phyloP scores from a whole-genome alignment of 2,113 vertebrate species.

The Columba livia region DNA sequence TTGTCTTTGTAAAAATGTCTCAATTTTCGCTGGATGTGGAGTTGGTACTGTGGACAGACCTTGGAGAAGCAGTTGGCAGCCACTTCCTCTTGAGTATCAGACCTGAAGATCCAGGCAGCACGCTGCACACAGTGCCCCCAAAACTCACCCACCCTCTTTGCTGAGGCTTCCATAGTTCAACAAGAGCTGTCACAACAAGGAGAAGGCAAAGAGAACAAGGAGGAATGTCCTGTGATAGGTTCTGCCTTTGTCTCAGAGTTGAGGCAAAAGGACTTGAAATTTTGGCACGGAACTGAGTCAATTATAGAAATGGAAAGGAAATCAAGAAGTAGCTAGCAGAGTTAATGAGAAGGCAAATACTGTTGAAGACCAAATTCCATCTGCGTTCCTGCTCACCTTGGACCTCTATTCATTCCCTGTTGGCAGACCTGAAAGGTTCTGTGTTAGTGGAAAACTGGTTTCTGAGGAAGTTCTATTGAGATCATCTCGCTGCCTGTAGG shows the following conservation, averaged over 20 bases:
- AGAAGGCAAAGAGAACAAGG: not conserved
- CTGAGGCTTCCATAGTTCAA: not conserved
- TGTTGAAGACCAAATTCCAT: not conserved
- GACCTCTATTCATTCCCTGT: not conserved
- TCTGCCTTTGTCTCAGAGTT: not conserved
- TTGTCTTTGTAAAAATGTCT: not conserved
- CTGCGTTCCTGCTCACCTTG: not conserved
- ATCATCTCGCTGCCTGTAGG: not conserved
- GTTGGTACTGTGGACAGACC: not conserved
- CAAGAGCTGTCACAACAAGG: not conserved
- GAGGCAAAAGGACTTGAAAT: not conserved
- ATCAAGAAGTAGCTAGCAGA: not conserved
- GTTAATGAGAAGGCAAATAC: not conserved
- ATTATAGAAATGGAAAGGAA: not conserved
- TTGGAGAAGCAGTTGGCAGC: not conserved
- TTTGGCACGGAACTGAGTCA: not conserved
- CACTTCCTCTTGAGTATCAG: not conserved
- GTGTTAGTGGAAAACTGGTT: not conserved
- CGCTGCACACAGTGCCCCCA: not conserved
- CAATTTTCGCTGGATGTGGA: not conserved
- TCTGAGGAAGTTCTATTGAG: not conserved
- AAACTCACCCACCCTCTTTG: not conserved
- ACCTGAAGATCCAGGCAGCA: not conserved
- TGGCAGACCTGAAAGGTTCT: conserved; percentile 2
- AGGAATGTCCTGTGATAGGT: not conserved